These are phyloP conservation scores for Galleria mellonella DNA, from an alignment of 1,140 invertebrate genomes.

Conservation along the genomic window DNA sequence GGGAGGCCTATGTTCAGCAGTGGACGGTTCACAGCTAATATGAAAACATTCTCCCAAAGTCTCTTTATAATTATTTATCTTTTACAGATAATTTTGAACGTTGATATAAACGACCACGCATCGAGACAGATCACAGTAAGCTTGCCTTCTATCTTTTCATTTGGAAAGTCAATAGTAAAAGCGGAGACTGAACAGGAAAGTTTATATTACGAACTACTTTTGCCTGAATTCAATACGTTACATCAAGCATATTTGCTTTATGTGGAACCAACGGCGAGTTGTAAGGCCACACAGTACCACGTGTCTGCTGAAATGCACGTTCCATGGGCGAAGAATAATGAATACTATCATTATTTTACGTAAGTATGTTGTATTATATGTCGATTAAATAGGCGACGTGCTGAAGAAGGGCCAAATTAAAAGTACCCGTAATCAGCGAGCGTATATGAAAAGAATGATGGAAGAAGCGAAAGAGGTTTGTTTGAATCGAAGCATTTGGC, in stretches of 20 bases:
- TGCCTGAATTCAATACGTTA: slow-evolving; percentile 73
- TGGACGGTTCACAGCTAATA: too few relatives aligned
- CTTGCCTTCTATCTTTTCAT: slow-evolving; percentile 58
- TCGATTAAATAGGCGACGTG: too few relatives aligned
- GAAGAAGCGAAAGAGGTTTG: too few relatives aligned
- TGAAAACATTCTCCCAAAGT: too few relatives aligned
- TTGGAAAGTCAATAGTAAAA: slow-evolving; percentile 52
- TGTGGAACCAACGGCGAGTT: slow-evolving; percentile 73
- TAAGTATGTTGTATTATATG: slow-evolving; percentile 68
- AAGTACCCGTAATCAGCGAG: too few relatives aligned
- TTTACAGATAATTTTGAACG: slow-evolving; percentile 75
- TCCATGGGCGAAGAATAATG: slow-evolving; percentile 78
- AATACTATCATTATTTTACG: slow-evolving; percentile 77
- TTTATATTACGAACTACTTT: slow-evolving; percentile 76
- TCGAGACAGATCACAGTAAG: slow-evolving; percentile 74
- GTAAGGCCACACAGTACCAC: slow-evolving; percentile 64
- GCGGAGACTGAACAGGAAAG: slow-evolving; percentile 71
- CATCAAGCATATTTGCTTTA: slow-evolving; percentile 77
- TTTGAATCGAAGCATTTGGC: too few relatives aligned
- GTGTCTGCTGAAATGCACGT: slow-evolving; percentile 77
- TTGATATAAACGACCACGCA: slow-evolving; percentile 78
- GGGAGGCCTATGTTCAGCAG: too few relatives aligned
- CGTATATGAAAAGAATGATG: too few relatives aligned
- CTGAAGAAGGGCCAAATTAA: too few relatives aligned
- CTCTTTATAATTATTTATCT: slow-evolving; percentile 19